Evolutionary conservation across 2,888 invertebrate genomes (phyloP).

Genomic region (Drosophila anomalata): DNA sequence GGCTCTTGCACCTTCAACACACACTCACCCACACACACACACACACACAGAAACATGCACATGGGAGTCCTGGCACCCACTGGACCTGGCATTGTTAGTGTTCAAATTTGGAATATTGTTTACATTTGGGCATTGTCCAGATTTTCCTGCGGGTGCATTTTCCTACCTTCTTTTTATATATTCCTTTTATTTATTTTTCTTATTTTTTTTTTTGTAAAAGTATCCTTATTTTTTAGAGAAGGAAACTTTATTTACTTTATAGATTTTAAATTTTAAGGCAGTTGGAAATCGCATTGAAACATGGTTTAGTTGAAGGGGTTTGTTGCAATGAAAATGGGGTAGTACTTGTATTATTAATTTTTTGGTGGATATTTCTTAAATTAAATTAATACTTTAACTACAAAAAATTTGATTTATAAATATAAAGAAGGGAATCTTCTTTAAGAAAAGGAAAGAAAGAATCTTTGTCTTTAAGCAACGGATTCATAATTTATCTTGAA

Average conservation of each 20-base stretch:
- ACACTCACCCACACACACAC: constrained; percentile 6
- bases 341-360: too few species aligned
- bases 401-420: too few species aligned
- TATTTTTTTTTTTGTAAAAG: neutral
- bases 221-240: neutral
- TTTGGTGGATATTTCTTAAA: too few species aligned
- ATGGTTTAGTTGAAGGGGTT: neutral
- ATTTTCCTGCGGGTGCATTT: constrained; percentile 16
- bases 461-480: too few species aligned
- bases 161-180: neutral
- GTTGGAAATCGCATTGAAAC: neutral
- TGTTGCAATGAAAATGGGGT: neutral
- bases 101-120: constrained; percentile 57
- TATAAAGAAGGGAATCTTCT: too few species aligned
- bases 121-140: constrained; percentile 58
- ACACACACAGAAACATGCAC: constrained; percentile 32
- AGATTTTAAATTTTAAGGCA: neutral
- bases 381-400: too few species aligned
- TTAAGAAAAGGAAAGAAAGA: too few species aligned
- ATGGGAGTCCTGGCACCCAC: constrained; percentile 14
- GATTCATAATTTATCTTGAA: too few species aligned
- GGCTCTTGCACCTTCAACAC: constrained; percentile 43
- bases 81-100: constrained; percentile 40
- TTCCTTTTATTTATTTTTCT: neutral
- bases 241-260: neutral